Evolutionary conservation across 2,888 invertebrate species (phyloP), one percentile per base, ranked within the genome.

Genomic region (Trilocha varians): DNA sequence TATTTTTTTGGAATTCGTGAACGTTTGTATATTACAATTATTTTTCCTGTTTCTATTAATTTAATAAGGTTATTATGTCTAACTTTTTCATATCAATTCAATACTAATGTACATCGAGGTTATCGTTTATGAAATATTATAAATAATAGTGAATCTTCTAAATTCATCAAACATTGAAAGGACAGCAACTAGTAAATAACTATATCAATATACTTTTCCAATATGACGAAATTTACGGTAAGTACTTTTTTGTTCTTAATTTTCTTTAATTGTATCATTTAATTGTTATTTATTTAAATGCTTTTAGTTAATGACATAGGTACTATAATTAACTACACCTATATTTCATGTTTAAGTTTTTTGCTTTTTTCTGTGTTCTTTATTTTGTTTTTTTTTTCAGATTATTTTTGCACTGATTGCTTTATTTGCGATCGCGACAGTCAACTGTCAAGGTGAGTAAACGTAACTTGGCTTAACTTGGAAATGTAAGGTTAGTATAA

Each of bases 371-470:
- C 2, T 4, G 25, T 3, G 11, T 25, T 25, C 11, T 11, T 25
- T 25, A 25, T 25, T 25, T 35, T 38, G 40, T 11, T 13, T 44
- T 46, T 47, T 43, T 32, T 63, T 68, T 14, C 62, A 77, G 76
- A 60, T 76, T 43, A 36, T 72, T 38, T 46, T 78, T 38, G 50
- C 59, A 32, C 40, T 77, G 36, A 56, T 70, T 32, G 66, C 70
- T 36, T 38, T 74, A 47, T 50, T 73, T 13, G 58, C 69, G 39
- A 46, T 75, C 13, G 60, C 65, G 3, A 47, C 61, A 3, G 70
- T 71, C 8, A 65, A 40, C 39, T 62, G 63, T 14, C 65, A 65
- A 57, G 62, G 66, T 64, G 36, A 54, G 48, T 16, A 25, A 25
- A 25, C 11, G 11, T 25, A 25, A 9, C 25, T 25, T 25, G 25